phyloP scores from a whole-genome alignment of 2,888 invertebrate genomes.

The Microplitis manilae region DNA sequence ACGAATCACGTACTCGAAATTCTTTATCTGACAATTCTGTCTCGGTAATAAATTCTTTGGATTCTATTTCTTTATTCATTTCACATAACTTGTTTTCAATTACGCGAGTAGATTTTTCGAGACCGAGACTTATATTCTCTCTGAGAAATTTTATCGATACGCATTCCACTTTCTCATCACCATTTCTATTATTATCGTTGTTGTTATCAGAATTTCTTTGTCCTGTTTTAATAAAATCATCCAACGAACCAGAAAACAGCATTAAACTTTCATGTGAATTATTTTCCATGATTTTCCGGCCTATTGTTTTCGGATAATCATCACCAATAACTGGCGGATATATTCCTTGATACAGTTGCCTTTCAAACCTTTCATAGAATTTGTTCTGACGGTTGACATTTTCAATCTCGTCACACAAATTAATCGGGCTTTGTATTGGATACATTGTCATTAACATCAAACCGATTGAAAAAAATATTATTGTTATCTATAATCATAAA shows the following conservation, averaged over 20 bases:
- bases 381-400: not conserved
- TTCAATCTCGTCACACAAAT: not conserved
- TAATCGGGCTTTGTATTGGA: constrained; percentile 36
- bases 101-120: not conserved
- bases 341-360: constrained; percentile 4
- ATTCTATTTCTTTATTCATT: constrained; percentile 1
- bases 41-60: not conserved
- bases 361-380: not conserved
- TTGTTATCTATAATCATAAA: constrained; percentile 19
- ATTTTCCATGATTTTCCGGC: not conserved
- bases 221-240: not conserved
- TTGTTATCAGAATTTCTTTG: not conserved
- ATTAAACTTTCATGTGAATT: not conserved
- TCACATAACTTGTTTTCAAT: not conserved
- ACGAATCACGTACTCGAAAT: not conserved
- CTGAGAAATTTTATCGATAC: too few relatives aligned
- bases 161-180: not conserved
- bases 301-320: constrained; percentile 10
- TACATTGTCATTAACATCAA: constrained; percentile 39
- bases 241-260: not conserved
- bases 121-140: too few relatives aligned
- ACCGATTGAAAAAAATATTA: constrained; percentile 38
- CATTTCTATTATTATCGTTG: not conserved
- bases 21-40: not conserved
- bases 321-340: constrained; percentile 11